These are phyloP conservation scores for Oryzaephilus surinamensis DNA, from an alignment of 1,140 invertebrate genomes.

Conservation along the genomic window DNA sequence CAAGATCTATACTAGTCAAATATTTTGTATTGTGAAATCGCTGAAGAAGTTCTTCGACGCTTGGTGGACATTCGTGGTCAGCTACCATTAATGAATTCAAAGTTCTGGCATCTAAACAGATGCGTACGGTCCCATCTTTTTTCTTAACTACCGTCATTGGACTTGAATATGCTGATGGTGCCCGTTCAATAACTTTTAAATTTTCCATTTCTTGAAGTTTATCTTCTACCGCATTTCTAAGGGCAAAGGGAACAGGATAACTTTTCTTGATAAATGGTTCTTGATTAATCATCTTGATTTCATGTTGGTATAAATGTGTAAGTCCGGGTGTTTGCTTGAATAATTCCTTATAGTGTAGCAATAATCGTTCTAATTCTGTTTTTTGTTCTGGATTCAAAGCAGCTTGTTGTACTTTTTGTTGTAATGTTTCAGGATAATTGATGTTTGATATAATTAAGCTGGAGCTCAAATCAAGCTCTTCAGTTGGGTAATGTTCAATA, in stretches of 20 bases:
- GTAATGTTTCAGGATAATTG: too few species aligned
- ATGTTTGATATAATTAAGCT: too few species aligned
- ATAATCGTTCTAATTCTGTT: too few species aligned
- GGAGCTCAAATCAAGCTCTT: too few species aligned
- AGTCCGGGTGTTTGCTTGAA: too few species aligned
- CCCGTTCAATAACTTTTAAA: background rate
- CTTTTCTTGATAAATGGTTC: background rate
- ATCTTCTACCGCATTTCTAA: background rate
- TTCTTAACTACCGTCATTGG: slow-evolving; percentile 2
- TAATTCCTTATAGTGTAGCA: too few species aligned
- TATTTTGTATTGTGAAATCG: background rate
- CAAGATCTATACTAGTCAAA: slow-evolving; percentile 2
- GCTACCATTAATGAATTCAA: slow-evolving; percentile 1
- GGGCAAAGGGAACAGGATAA: background rate
- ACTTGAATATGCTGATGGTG: slow-evolving; percentile 1
- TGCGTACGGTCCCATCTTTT: slow-evolving; percentile 4
- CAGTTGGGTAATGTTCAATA: too few species aligned
- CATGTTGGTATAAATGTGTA: too few species aligned
- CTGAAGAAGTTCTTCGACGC: background rate
- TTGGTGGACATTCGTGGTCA: too few species aligned
- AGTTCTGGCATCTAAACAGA: too few species aligned
- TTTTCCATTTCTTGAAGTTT: background rate
- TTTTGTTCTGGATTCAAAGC: too few species aligned
- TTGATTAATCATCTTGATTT: background rate
- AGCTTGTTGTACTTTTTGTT: too few species aligned